Base-by-base conservation (phyloP, 2,113 vertebrate species). In the Perca fluviatilis region DNA sequence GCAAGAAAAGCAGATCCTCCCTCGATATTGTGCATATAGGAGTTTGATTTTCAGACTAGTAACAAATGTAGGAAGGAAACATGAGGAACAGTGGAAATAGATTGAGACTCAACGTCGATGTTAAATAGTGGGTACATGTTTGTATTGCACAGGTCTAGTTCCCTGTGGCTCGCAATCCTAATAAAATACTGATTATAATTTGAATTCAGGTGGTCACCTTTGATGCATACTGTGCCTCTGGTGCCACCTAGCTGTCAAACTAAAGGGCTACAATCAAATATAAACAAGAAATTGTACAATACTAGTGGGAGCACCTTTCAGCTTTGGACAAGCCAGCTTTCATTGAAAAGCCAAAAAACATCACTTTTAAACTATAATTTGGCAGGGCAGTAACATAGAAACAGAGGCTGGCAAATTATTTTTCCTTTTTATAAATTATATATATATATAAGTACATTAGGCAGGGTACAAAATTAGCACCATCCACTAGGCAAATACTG, bases 141-240 rank as follows among this genome's bases (percentile, higher is more conserved):
- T 61, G 66, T 54, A 71, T 75, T 33, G 19, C 49, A 75, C 57
- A 70, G 6, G 43, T 81, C 7, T 70, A 49, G 60, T 60, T 70
- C 47, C 30, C 36, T 16, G 62, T 60, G 36, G 25, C 67, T 83
- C 27, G 0, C 4, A 16, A 21, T 79, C 47, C 50, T 64, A 18
- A 69, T 67, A 64, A 84, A 94, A 92, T 83, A 91, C 88, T 79
- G 88, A 64, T 50, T 47, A 53, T 62, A 69, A 79, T 49, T 77
- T 33, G 23, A 79, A 40, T 75, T 73, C 69, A 50, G 75, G 58
- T 53, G 53, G 63, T 64, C 54, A 25, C 25, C 53, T 27, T 10
- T 27, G 9, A 62, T 27, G 54, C 47, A 21, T 11, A 7, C 4
- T 62, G 61, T 16, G 73, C 51, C 56, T 79, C 25, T 75, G 63